These are phyloP conservation scores for Andrena bicolor DNA, from an alignment of 2,888 invertebrate genomes.

Conservation along the genomic window DNA sequence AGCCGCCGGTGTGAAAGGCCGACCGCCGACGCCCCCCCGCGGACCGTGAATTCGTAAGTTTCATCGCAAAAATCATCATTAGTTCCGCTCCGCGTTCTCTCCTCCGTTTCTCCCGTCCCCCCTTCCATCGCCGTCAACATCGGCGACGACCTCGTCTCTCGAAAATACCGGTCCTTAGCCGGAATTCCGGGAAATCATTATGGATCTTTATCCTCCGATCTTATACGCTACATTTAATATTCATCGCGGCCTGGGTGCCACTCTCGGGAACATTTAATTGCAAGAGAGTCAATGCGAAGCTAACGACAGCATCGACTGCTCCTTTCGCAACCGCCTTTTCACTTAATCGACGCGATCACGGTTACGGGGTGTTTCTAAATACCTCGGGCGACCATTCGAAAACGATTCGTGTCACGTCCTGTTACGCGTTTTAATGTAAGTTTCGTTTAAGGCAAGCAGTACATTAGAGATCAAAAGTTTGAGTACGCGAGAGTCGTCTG, in stretches of 20 bases:
- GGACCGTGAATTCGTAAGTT: constrained; percentile 76
- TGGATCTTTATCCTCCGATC: constrained; percentile 39
- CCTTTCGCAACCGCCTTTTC: neutral
- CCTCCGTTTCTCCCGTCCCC: constrained; percentile 12
- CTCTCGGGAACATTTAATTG: constrained; percentile 19
- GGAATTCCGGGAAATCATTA: constrained; percentile 55
- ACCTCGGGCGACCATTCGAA: neutral
- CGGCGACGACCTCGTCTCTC: constrained; percentile 43
- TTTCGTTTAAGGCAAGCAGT: too few relatives aligned
- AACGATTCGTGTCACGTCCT: too few relatives aligned
- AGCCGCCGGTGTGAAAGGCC: constrained; percentile 69
- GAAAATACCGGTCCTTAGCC: constrained; percentile 37
- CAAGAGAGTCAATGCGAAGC: constrained; percentile 5
- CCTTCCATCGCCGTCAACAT: constrained; percentile 23
- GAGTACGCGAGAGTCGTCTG: too few relatives aligned
- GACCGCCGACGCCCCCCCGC: constrained; percentile 70
- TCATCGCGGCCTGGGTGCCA: constrained; percentile 14
- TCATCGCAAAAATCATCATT: constrained; percentile 75
- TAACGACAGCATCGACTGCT: constrained; percentile 16
- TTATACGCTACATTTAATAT: constrained; percentile 42
- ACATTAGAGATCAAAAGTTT: neutral
- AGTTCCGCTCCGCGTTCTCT: constrained; percentile 59
- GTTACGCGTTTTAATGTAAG: too few relatives aligned
- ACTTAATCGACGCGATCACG: neutral
- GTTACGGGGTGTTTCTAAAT: neutral